phyloP scores from a whole-genome alignment of 1,140 invertebrate species.

The Bombus haemorrhoidalis region DNA sequence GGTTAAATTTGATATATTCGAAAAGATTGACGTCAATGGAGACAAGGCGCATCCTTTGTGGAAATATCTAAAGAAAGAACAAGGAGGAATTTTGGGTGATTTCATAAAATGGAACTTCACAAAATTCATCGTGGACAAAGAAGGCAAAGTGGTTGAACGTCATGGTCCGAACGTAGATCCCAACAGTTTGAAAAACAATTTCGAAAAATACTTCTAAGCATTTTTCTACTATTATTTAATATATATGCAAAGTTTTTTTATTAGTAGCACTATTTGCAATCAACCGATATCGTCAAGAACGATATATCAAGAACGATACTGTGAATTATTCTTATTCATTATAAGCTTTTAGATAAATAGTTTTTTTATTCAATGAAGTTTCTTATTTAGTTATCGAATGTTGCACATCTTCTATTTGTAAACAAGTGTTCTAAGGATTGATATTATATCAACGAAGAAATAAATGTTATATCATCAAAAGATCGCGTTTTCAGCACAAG shows the following conservation, averaged over 20 bases:
- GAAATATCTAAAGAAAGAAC: slow-evolving; percentile 93
- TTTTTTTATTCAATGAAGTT: background rate
- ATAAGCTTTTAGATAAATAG: background rate
- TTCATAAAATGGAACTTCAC: slow-evolving; percentile 99
- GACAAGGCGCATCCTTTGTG: slow-evolving; percentile 92
- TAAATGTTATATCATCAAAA: background rate
- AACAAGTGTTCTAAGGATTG: background rate
- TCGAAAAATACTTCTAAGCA: slow-evolving; percentile 87
- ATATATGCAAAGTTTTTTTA: background rate
- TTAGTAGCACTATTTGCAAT: background rate
- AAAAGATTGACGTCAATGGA: slow-evolving; percentile 95
- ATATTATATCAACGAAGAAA: background rate
- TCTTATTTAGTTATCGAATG: background rate
- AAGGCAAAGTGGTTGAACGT: slow-evolving; percentile 94
- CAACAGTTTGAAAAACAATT: slow-evolving; percentile 85
- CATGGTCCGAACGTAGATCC: slow-evolving; percentile 93
- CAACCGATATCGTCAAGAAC: background rate
- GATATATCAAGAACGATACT: background rate
- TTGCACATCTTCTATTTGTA: background rate
- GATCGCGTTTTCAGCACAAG: too few species aligned
- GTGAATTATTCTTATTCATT: background rate
- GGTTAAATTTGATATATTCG: slow-evolving; percentile 84
- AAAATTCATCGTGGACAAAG: slow-evolving; percentile 96
- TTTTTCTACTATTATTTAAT: background rate
- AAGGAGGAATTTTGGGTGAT: slow-evolving; percentile 89